Base-by-base conservation (phyloP, 2,797 vertebrate species). In the Hoplostethus atlanticus region DNA sequence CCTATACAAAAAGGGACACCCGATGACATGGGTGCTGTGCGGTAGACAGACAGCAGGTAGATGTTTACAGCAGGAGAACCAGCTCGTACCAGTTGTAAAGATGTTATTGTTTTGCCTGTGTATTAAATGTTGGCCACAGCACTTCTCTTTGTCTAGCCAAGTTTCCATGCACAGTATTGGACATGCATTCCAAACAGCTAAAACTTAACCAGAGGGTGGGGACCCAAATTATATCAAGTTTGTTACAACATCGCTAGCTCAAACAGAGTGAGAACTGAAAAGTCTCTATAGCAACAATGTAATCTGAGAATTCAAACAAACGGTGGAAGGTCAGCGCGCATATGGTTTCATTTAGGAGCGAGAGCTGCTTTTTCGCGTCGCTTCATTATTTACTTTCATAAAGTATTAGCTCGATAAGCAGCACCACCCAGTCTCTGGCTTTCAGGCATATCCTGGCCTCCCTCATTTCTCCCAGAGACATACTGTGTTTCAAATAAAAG, bases 281-380 rank as follows among this genome's bases (percentile, higher is more conserved):
- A 75, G 88, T 94, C 87, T 88, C 94, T 87, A 94, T 93, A 76
- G 92, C 90, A 93, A 96, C 92, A 76, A 77, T 79, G 95, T 94
- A 95, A 95, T 93, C 76, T 53, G 93, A 96, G 94, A 94, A 92
- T 88, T 93, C 91, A 93, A 95, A 94, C 92, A 95, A 95, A 94
- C 84, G 89, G 75, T 89, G 90, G 89, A 93, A 93, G 90, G 92
- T 94, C 92, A 93, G 89, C 16, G 34, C 77, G 63, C 94, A 95
- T 92, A 91, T 95, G 94, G 92, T 94, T 95, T 91, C 86, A 84
- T 92, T 95, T 95, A 94, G 78, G 84, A 80, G 72, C 77, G 73
- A 87, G 81, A 68, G 78, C 73, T 84, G 90, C 85, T 89, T 92
- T 93, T 93, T 90, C 86, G 89, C 88, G 79, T 93, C 69, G 79